Conservation (phyloP, 2,797 vertebrate genomes). For the Parauchenoglanis ngamensis region DNA sequence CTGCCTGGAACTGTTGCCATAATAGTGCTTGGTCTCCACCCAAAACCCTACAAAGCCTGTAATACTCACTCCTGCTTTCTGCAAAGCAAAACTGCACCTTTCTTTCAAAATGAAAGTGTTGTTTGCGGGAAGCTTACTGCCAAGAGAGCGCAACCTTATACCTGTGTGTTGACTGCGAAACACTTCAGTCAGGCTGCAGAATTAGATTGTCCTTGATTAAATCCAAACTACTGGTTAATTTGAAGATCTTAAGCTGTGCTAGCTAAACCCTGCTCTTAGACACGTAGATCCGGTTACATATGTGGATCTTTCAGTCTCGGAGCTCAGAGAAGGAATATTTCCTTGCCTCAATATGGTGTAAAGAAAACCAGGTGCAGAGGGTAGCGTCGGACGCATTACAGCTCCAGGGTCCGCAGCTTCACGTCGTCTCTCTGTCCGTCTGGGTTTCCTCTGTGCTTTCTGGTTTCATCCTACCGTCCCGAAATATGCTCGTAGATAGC, state of each 20-base stretch:
- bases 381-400: neutral
- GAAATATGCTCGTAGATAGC: neutral
- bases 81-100: neutral
- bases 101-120: neutral
- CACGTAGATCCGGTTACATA: neutral
- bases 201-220: conserved; percentile 8
- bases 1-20: neutral
- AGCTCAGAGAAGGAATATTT: neutral
- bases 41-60: conserved; percentile 1
- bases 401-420: neutral
- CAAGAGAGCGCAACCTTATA: neutral
- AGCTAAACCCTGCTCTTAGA: neutral
- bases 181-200: neutral
- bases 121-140: neutral
- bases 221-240: neutral
- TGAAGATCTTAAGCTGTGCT: neutral
- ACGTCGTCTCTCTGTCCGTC: neutral
- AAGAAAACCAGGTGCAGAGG: neutral
- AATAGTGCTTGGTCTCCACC: conserved; percentile 10
- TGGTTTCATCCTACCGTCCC: neutral
- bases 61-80: neutral
- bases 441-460: neutral
- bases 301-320: neutral
- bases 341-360: neutral
- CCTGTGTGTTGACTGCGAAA: neutral